Base-by-base conservation (phyloP, 2,797 vertebrate species). In the Sebastes miniatus region DNA sequence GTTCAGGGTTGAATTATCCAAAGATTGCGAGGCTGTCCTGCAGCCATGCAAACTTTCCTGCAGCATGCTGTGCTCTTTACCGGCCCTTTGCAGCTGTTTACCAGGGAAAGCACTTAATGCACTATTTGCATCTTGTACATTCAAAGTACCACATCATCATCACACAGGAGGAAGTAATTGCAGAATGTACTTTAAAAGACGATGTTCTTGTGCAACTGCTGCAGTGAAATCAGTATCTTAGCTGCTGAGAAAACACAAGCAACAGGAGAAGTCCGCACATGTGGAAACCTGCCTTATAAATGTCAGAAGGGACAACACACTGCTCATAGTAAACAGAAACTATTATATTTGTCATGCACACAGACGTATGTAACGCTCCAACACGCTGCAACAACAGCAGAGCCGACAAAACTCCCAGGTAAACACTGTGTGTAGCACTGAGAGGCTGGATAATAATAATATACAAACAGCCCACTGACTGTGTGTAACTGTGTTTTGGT, bases 211-310 rank as follows among this genome's bases (percentile, higher is more conserved):
- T 22, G 50, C 56, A 85, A 64, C 67, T 16, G 62, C 16, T 80
- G 56, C 68, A 63, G 62, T 66, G 43, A 65, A 73, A 71, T 69
- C 62, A 43, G 57, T 81, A 73, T 61, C 32, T 25, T 9, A 56
- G 68, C 18, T 69, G 70, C 8, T 8, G 71, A 3, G 24, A 50
- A 25, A 70, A 54, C 65, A 71, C 39, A 66, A n/a, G 11, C n/a
- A 67, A 24, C 12, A 54, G 70, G 22, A 78, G 39, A 64, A 47
- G 52, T 64, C 13, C 66, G 57, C 80, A 83, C 94, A 13, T 92
- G 94, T 94, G 89, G 81, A 83, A 94, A 94, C 93, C 87, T 93
- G 93, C 70, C 88, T 88, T 3, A 76, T 81, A 64, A 81, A 92
- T 79, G 83, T 89, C 90, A 70, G 67, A 50, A 87, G 75, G 74